A percentile compares a stretch with the other conserved stretches of the same genome.
These are phyloP conservation scores for Paguma larvata DNA, from an alignment of 2,797 vertebrate species.

Conservation along the genomic window DNA sequence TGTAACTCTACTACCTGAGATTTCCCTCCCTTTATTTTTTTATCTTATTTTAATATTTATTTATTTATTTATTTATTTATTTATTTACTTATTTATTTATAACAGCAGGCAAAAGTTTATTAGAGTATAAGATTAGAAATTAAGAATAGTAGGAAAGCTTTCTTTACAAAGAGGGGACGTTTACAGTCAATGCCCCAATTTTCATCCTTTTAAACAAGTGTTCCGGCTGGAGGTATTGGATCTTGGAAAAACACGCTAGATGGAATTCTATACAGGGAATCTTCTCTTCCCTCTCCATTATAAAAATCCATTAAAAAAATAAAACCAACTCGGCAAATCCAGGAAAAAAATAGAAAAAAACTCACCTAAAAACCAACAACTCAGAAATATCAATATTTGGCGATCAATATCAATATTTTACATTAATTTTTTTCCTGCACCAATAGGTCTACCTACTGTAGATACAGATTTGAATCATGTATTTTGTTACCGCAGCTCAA, in stretches of 20 bases:
- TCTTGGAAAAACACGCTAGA: background rate
- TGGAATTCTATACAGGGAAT: background rate
- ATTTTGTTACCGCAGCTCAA: too few species aligned
- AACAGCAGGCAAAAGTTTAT: too few species aligned
- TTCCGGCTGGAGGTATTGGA: background rate
- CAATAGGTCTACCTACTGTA: background rate
- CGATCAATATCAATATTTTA: background rate
- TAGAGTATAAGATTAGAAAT: too few species aligned
- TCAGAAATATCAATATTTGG: background rate
- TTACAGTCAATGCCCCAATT: too few species aligned
- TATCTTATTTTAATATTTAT: too few species aligned
- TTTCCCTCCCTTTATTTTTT: background rate
- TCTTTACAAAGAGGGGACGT: too few species aligned
- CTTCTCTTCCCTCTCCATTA: background rate
- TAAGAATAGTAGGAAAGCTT: too few species aligned
- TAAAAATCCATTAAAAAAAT: background rate
- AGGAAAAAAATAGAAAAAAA: background rate
- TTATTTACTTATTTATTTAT: too few species aligned
- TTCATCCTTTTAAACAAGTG: background rate
- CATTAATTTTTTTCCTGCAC: background rate
- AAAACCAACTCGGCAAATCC: background rate
- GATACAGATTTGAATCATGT: background rate
- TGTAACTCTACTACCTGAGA: background rate
- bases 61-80: too few species aligned
- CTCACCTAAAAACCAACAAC: background rate